Evolutionary conservation across 1,140 invertebrate genomes (phyloP).

Genomic region (Drosophila rhopaloa): DNA sequence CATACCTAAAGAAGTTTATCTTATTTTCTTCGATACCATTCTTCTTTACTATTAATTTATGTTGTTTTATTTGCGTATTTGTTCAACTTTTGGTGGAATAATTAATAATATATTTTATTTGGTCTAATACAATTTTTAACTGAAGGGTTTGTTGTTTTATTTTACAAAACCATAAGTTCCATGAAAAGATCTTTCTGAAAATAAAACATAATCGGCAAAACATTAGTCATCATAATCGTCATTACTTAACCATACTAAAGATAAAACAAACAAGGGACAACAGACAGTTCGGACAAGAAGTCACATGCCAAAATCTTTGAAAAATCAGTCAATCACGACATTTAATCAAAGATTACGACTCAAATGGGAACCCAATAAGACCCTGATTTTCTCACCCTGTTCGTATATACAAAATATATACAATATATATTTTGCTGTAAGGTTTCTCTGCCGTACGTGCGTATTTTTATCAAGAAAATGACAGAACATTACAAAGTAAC

Average conservation of each 20-base stretch:
- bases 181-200: too few species aligned
- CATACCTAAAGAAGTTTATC: neutral
- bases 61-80: constrained; percentile 9
- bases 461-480: too few species aligned
- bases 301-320: constrained; percentile 28
- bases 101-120: too few species aligned
- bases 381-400: neutral
- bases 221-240: neutral
- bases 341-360: constrained; percentile 27
- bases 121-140: too few species aligned
- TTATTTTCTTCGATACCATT: neutral
- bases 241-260: neutral
- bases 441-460: constrained; percentile 18
- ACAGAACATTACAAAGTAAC: too few species aligned
- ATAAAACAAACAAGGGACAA: constrained; percentile 4
- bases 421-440: constrained; percentile 13
- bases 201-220: too few species aligned
- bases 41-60: constrained; percentile 8
- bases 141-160: too few species aligned
- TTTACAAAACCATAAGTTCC: too few species aligned
- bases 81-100: too few species aligned
- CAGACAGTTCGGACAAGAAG: constrained; percentile 24
- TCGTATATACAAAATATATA: constrained; percentile 9
- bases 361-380: constrained; percentile 11
- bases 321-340: constrained; percentile 48